Evolutionary conservation across 2,888 invertebrate genomes (phyloP).

Genomic region (Eugnorisma glareosa): DNA sequence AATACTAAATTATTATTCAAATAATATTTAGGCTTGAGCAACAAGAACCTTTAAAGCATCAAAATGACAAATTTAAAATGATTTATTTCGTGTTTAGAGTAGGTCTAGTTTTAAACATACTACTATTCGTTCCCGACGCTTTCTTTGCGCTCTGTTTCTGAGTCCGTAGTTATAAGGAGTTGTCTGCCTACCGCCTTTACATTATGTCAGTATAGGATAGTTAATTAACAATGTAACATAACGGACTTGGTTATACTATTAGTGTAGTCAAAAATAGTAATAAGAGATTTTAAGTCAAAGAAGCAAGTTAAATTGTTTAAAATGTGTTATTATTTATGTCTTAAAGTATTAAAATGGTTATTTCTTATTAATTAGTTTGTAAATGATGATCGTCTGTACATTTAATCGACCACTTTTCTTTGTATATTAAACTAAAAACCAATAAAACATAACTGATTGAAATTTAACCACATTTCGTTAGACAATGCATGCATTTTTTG

Average conservation of each 20-base stretch:
- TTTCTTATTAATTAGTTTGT: constrained; percentile 91
- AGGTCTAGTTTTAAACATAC: constrained; percentile 56
- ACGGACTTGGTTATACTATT: constrained; percentile 90
- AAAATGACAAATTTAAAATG: background rate
- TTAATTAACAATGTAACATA: constrained; percentile 87
- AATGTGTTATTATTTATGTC: constrained; percentile 91
- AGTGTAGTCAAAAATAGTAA: constrained; percentile 89
- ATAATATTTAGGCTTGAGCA: constrained; percentile 12
- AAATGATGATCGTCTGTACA: constrained; percentile 88
- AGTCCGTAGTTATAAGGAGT: constrained; percentile 88
- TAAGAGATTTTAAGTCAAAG: constrained; percentile 91
- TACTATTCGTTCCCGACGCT: constrained; percentile 63
- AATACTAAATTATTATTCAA: constrained; percentile 31
- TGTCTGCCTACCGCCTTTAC: constrained; percentile 91
- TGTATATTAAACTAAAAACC: constrained; percentile 82
- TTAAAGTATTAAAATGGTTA: constrained; percentile 91
- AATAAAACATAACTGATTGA: constrained; percentile 78
- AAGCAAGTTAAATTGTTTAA: constrained; percentile 91
- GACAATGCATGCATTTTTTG: constrained; percentile 41
- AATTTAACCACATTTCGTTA: constrained; percentile 19
- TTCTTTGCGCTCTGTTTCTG: constrained; percentile 86
- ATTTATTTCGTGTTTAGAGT: constrained; percentile 61
- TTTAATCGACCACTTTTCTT: constrained; percentile 81
- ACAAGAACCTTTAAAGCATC: constrained; percentile 2
- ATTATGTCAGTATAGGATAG: constrained; percentile 89